Evolutionary conservation across 2,113 vertebrate genomes (phyloP), one percentile per base, ranked within the genome.

Genomic region (Rafetus swinhoei): DNA sequence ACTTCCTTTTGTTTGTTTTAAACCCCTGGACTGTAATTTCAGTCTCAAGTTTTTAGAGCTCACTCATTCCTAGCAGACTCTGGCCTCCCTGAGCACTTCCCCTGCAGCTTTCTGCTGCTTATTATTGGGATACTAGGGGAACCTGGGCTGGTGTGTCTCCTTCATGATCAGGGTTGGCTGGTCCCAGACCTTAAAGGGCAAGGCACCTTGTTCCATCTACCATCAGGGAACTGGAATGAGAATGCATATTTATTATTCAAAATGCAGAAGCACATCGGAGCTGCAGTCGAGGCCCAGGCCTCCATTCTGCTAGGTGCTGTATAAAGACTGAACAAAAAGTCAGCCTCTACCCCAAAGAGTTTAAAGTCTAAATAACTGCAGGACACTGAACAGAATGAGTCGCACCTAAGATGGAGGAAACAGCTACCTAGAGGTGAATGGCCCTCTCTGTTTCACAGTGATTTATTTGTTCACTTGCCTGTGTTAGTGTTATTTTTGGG

Each of bases 401-500:
- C 88, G 50, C 50, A 1, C 2, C 89, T 79, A 57, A 76, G 72
- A 77, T 55, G 74, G 62, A 52, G 85, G 79, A 76, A 90, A 69
- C 84, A 88, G 82, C 89, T 86, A 76, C 39, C 10, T 35, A 35
- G 32, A 35, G 18, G n/a, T 21, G n/a, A 72, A 35, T 72, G 32
- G 65, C 16, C 6, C 1, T 12, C 56, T 65, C 60, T 86, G 86
- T 93, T 91, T 45, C 19, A 35, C 25, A 2, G 2, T 85, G 56
- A 69, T 88, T 84, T 92, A 1, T 93, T 16, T 76, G 14, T 92
- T 84, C 86, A 86, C 94, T 96, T 92, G 86, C 39, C 87, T 59
- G 59, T 79, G 65, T 69, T 54, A 88, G 93, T 83, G 45, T 59
- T 21, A 0, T 0, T 81, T 93, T 94, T 86, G 24, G 90, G 45